These are phyloP conservation scores for Acronicta psi DNA, from an alignment of 2,888 invertebrate species.

Conservation along the genomic window DNA sequence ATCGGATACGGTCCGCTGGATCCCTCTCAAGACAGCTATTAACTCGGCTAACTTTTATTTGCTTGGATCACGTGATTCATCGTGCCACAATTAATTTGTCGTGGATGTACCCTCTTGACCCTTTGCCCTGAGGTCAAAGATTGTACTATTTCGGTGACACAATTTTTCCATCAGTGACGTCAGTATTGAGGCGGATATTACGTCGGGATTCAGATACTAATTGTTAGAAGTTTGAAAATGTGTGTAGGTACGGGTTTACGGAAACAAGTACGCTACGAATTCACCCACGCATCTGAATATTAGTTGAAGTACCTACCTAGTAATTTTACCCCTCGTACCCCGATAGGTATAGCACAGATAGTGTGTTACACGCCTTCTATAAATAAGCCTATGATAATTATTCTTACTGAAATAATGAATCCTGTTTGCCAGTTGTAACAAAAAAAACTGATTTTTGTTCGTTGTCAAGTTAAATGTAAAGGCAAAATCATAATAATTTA, in stretches of 20 bases:
- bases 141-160: conserved; percentile 28
- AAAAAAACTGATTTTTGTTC: conserved; percentile 5
- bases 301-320: too few relatives aligned
- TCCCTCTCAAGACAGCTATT: conserved; percentile 56
- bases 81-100: conserved; percentile 51
- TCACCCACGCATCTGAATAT: too few relatives aligned
- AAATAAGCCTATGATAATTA: too few relatives aligned
- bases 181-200: conserved; percentile 2
- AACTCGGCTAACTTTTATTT: conserved; percentile 52
- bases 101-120: conserved; percentile 33
- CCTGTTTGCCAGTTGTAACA: conserved; percentile 2
- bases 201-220: too few relatives aligned
- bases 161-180: conserved; percentile 12
- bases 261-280: too few relatives aligned
- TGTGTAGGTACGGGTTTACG: too few relatives aligned
- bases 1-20: conserved; percentile 34
- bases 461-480: conserved; percentile 2
- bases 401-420: background rate
- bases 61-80: conserved; percentile 54
- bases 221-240: too few relatives aligned
- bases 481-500: background rate
- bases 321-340: too few relatives aligned
- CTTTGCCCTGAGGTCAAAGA: conserved; percentile 18
- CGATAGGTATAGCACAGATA: too few relatives aligned
- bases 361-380: background rate